Percentiles rank a stretch among this genome's conserved stretches.
These are phyloP conservation scores for Amaurobius ferox DNA, from an alignment of 2,888 invertebrate species.

Conservation along the genomic window DNA sequence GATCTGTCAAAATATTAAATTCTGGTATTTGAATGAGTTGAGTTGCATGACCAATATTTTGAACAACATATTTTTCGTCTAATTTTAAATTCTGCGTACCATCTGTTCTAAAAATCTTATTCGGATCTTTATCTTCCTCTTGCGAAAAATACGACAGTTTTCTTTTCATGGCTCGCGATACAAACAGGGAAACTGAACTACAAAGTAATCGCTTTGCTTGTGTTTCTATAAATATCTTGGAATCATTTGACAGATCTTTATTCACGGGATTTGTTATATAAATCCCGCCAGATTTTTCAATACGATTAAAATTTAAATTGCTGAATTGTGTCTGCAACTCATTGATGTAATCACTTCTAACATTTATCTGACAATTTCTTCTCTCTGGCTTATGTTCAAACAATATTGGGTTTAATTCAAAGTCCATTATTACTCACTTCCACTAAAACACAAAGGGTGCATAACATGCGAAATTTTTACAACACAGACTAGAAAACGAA, in stretches of 20 bases:
- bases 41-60: constrained; percentile 52
- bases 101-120: constrained; percentile 31
- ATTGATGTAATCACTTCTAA: constrained; percentile 23
- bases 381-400: no score
- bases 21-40: constrained; percentile 31
- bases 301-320: not conserved
- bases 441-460: no score
- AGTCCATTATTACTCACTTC: no score
- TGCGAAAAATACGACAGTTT: constrained; percentile 41
- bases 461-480: no score
- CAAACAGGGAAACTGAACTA: not conserved
- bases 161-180: not conserved
- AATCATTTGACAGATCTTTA: constrained; percentile 30
- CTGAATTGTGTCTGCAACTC: constrained; percentile 20
- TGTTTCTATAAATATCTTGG: constrained; percentile 39
- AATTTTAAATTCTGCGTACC: not conserved
- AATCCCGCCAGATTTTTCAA: constrained; percentile 16
- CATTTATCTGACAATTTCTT: no score
- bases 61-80: constrained; percentile 40
- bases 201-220: constrained; percentile 36
- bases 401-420: no score
- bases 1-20: constrained; percentile 57
- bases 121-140: not conserved
- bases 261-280: constrained; percentile 39
- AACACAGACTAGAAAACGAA: no score